A percentile compares a stretch with the other conserved stretches of the same genome.
Evolutionary conservation across 2,113 vertebrate genomes (phyloP).

Genomic region (Nothobranchius kuhntae): DNA sequence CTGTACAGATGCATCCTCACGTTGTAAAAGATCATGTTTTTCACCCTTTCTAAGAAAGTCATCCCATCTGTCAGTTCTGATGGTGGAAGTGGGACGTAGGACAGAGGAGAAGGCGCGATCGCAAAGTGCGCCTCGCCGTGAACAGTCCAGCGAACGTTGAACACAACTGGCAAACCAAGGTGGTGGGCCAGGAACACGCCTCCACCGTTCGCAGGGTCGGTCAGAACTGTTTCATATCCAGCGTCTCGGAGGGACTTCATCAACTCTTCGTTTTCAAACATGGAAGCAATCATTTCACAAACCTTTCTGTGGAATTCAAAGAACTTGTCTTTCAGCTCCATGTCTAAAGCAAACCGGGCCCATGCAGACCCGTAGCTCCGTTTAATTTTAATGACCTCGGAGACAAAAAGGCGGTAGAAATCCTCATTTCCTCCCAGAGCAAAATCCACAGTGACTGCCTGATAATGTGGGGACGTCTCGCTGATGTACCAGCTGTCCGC

Average conservation of each 20-base stretch:
- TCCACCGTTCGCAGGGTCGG: conserved; percentile 62
- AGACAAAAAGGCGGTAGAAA: conserved; percentile 54
- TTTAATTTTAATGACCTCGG: conserved; percentile 57
- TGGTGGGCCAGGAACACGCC: conserved; percentile 65
- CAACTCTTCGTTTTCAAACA: conserved; percentile 63
- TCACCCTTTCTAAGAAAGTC: conserved; percentile 66
- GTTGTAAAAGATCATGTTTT: conserved; percentile 59
- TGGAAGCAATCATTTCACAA: conserved; percentile 45
- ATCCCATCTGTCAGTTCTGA: conserved; percentile 66
- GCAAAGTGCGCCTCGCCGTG: conserved; percentile 69
- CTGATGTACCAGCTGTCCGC: conserved; percentile 72
- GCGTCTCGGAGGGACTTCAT: conserved; percentile 46
- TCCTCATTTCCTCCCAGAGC: conserved; percentile 51
- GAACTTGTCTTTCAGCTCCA: conserved; percentile 53
- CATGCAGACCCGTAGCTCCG: conserved; percentile 25
- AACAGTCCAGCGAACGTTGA: conserved; percentile 65
- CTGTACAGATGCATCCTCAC: conserved; percentile 49
- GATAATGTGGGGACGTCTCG: conserved; percentile 60
- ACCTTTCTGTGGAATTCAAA: conserved; percentile 58
- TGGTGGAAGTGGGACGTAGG: conserved; percentile 68
- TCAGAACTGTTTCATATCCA: conserved; percentile 68
- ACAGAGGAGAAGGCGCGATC: conserved; percentile 68
- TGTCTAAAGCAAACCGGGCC: conserved; percentile 46
- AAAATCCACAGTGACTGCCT: conserved; percentile 45
- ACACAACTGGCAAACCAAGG: conserved; percentile 64